A percentile compares a stretch with the other conserved stretches of the same genome.
Conservation (phyloP, 2,888 invertebrate species). For the Acanthoscelides obtectus region DNA sequence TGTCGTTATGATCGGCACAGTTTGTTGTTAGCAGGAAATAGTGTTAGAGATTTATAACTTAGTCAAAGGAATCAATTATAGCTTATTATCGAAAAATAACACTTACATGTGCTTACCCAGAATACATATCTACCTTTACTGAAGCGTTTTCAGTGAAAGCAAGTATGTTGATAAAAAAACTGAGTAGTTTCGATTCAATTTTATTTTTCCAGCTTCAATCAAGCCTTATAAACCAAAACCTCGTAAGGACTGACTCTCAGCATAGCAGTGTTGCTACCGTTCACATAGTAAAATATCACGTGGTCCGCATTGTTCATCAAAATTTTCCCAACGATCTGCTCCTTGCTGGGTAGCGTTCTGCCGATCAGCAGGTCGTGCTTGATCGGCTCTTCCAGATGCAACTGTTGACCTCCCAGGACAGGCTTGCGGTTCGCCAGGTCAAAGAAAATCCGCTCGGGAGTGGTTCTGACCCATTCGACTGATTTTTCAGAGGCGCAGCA, state of each 20-base stretch:
- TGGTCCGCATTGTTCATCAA: not conserved
- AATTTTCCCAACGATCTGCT: not conserved
- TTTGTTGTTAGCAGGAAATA: too few relatives aligned
- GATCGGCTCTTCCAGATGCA: not conserved
- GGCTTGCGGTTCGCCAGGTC: not conserved
- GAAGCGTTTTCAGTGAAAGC: too few relatives aligned
- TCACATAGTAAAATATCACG: not conserved
- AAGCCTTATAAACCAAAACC: not conserved
- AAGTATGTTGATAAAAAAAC: too few relatives aligned
- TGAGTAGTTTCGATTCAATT: too few relatives aligned
- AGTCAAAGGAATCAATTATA: too few relatives aligned
- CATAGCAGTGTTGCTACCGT: not conserved
- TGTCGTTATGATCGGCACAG: too few relatives aligned
- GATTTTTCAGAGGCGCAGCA: not conserved
- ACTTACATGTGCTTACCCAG: too few relatives aligned
- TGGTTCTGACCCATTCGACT: not conserved
- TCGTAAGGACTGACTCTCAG: not conserved
- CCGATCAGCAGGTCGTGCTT: not conserved
- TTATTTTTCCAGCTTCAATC: too few relatives aligned
- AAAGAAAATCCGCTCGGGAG: not conserved
- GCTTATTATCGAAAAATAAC: too few relatives aligned
- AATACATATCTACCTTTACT: too few relatives aligned
- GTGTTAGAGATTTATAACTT: too few relatives aligned
- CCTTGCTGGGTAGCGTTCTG: not conserved
- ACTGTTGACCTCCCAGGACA: not conserved